Base-by-base conservation (phyloP, 2,888 invertebrate genomes). In the Coecobrya sp. region DNA sequence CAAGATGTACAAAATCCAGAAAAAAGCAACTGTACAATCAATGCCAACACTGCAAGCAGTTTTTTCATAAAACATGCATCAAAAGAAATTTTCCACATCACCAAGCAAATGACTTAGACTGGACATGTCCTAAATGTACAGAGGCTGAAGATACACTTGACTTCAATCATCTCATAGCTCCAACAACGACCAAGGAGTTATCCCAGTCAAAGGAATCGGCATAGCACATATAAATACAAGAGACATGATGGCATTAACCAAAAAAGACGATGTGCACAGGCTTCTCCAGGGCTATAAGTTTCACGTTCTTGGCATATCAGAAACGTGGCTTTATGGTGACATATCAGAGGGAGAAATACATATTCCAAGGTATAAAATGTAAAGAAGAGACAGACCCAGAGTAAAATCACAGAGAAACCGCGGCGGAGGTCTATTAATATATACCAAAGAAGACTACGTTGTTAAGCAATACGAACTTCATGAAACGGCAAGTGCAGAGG, bases 201-300 rank as follows among this genome's bases (percentile, higher is more conserved):
- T 10, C 4, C 30, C n/a, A n/a, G n/a, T n/a, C n/a, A n/a, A n/a
- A n/a, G 36, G 36, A 42, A 1, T 30, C 1, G 1, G 7, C 22
- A 65, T 84, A 5, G 84, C 42, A 5, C 84, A 84, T 65, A 19
- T 65, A 13, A 84, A 84, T 45, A 22, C 45, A 19, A 36, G 84
- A 25, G 84, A 84, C 42, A 11, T 84, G 2, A n/a, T 84, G 19
- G 5, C 65, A n/a, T n/a, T 16, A 5, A 62, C 62, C 25, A 84
- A 84, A 27, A 84, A 84, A 45, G 84, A 84, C 19, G 84, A 84
- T 13, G 42, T 84, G 22, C 10, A 11, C 25, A 13, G 3, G 1
- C 0, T 65, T 1, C 19, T 65, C 22, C 19, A 11, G 1, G 13
- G 19, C 1, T 3, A 10, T 10, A 27, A 16, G 11, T 84, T 84